Conservation (phyloP, 2,113 vertebrate species). For the Hypomesus transpacificus region DNA sequence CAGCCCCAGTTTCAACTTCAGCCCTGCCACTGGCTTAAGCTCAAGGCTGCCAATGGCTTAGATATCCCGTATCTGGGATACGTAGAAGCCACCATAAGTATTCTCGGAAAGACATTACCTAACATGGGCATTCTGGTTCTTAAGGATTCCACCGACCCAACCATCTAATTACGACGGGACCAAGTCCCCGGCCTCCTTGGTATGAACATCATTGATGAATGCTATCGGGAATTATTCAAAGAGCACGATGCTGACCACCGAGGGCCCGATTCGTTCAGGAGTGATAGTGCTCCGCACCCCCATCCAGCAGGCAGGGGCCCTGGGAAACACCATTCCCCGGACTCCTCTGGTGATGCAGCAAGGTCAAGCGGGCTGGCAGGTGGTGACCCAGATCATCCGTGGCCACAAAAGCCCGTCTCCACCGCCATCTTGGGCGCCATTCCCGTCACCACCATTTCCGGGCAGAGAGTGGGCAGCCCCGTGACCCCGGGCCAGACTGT, state of each 20-base stretch:
- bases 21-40: too few relatives aligned
- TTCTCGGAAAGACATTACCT: too few relatives aligned
- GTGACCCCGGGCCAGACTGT: constrained; percentile 60
- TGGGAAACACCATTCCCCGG: constrained; percentile 89
- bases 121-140: too few relatives aligned
- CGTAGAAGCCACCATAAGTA: too few relatives aligned
- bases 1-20: too few relatives aligned
- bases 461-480: constrained; percentile 55
- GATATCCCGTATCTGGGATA: too few relatives aligned
- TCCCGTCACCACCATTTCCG: constrained; percentile 59
- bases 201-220: too few relatives aligned
- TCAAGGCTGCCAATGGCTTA: too few relatives aligned
- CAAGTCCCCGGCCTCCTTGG: too few relatives aligned
- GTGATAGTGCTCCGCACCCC: constrained; percentile 91
- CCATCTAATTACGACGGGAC: too few relatives aligned
- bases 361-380: constrained; percentile 87
- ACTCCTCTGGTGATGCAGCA: constrained; percentile 91
- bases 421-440: constrained; percentile 71
- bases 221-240: too few relatives aligned
- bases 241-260: constrained; percentile 78
- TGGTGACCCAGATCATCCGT: constrained; percentile 90
- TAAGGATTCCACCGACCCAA: too few relatives aligned
- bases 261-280: constrained; percentile 84
- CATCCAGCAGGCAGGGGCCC: constrained; percentile 78
- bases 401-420: constrained; percentile 88